Conservation (phyloP, 2,797 vertebrate species). For the Lacerta bilineata region DNA sequence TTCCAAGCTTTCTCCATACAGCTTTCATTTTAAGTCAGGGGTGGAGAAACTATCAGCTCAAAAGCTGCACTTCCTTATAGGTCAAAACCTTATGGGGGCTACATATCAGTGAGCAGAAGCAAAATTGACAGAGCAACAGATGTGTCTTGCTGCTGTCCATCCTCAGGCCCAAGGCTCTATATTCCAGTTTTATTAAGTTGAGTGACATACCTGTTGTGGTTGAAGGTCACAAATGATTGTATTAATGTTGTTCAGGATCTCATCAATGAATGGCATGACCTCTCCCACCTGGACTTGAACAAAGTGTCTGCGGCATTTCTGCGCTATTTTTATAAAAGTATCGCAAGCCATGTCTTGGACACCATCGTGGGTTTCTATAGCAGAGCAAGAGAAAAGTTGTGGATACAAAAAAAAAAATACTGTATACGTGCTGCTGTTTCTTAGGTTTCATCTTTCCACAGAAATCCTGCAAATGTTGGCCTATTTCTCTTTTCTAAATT, state of each 20-base stretch:
- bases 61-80: too few relatives aligned
- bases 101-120: too few relatives aligned
- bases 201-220: slow-evolving; percentile 90
- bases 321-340: slow-evolving; percentile 99
- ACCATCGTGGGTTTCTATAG: slow-evolving; percentile 96
- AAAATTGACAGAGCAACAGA: too few relatives aligned
- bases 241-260: slow-evolving; percentile 99
- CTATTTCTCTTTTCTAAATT: neutral
- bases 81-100: too few relatives aligned
- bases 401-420: neutral
- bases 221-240: slow-evolving; percentile 99
- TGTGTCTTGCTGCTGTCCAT: too few relatives aligned
- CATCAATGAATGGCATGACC: slow-evolving; percentile 99
- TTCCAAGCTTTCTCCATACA: neutral
- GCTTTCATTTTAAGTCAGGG: too few relatives aligned
- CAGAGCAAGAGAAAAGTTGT: slow-evolving; percentile 3
- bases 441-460: neutral
- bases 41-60: too few relatives aligned
- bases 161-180: too few relatives aligned
- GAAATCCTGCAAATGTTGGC: neutral
- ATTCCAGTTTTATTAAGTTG: too few relatives aligned
- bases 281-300: slow-evolving; percentile 99
- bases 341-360: slow-evolving; percentile 99
- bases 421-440: neutral
- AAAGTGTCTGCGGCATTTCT: slow-evolving; percentile 97